Evolutionary conservation across 2,113 vertebrate genomes (phyloP), one percentile per base, ranked within the genome.

Genomic region (Brienomyrus brachyistius): DNA sequence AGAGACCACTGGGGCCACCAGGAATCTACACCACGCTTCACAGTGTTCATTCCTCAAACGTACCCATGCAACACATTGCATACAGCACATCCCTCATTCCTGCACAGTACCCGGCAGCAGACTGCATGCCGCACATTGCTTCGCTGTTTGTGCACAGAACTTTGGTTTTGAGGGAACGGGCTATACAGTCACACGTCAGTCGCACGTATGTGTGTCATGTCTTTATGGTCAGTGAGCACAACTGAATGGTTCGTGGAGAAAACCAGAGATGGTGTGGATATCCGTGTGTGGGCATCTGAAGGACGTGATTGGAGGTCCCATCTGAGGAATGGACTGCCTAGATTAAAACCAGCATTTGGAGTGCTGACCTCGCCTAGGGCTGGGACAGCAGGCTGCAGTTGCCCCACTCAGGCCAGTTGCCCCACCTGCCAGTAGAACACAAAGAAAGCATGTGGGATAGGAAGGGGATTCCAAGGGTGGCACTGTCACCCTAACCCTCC

Each of bases 371-470:
- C 62, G 62, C 47, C n/a, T 10, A 40, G 19, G 51, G 15, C 35
- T 43, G 5, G 3, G 77, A 40, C 40, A 40, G 15, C 19, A 17
- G 80, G 40, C 80, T 43, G 51, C 51, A 10, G 89, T 87, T 88
- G 2, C 85, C 87, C 88, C 50, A 7, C 43, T 82, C 89, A 1
- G 5, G 92, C 95, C 96, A 95, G 96, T 95, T 95, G 95, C 93
- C 91, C 23, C 93, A 91, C 92, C 93, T 94, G 92, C 89, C 89
- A 86, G 83, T 59, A 56, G 90, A 89, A 88, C 92, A 95, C 95
- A 95, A 95, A 95, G 95, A 95, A 95, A 95, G 95, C 91, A 90
- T 88, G 88, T 92, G 94, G 93, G 95, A 90, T 94, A 80, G 89
- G 85, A 92, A 89, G 70, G 88, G 86, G 91, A 88, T 86, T 82